Percentiles rank a stretch among this genome's conserved stretches.
These are phyloP conservation scores for Tinea semifulvella DNA, from an alignment of 2,888 invertebrate species.

Conservation along the genomic window DNA sequence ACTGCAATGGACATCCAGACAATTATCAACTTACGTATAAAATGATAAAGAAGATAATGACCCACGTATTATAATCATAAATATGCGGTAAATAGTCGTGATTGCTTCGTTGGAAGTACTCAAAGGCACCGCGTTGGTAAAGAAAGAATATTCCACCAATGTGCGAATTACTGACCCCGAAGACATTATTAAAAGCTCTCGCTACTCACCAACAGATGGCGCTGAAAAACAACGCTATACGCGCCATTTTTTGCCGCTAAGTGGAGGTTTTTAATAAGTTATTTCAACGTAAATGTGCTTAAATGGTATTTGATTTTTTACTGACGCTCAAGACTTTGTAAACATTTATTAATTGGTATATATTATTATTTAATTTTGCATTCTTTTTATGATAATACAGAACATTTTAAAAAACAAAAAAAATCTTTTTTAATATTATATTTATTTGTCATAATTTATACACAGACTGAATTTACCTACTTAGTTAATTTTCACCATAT, in stretches of 20 bases:
- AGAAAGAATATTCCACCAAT: conserved; percentile 48
- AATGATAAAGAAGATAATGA: conserved; percentile 62
- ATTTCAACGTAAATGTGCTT: conserved; percentile 57
- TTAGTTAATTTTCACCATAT: too few relatives aligned
- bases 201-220: conserved; percentile 61
- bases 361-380: too few relatives aligned
- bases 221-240: conserved; percentile 20
- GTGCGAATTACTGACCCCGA: conserved; percentile 42
- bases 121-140: conserved; percentile 53
- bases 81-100: conserved; percentile 63
- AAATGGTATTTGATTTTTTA: conserved; percentile 58
- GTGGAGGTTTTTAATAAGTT: conserved; percentile 23
- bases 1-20: conserved; percentile 25
- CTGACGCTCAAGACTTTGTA: too few relatives aligned
- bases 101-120: conserved; percentile 63
- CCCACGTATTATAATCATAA: conserved; percentile 65
- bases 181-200: conserved; percentile 20
- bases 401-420: too few relatives aligned
- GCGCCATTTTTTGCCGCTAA: conserved; percentile 6
- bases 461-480: too few relatives aligned
- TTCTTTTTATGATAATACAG: too few relatives aligned
- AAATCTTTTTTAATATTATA: too few relatives aligned
- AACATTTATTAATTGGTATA: too few relatives aligned
- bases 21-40: conserved; percentile 51
- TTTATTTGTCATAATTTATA: too few relatives aligned